Evolutionary conservation across 2,888 invertebrate genomes (phyloP), one percentile per base, ranked within the genome.

Genomic region (Congeria kusceri): DNA sequence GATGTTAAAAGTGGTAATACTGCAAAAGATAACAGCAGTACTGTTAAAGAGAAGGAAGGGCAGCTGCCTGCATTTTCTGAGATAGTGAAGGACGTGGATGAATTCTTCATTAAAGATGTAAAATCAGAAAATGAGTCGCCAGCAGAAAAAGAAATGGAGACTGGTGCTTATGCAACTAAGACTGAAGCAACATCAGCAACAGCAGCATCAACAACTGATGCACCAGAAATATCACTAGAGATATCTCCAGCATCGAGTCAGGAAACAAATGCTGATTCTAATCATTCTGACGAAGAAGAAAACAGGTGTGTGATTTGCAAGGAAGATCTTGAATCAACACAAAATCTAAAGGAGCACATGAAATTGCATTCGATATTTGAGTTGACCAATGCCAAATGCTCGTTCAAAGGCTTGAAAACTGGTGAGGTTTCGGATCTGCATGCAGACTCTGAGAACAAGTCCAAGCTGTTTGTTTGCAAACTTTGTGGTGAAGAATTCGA

Each of bases 401-500:
- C 20, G n/a, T 4, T 9, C 3, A 49, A 49, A 15, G 25, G 15
- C 64, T n/a, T 28, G 56, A 27, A 32, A 58, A 5, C 39, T 63
- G 18, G 25, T 56, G 28, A 63, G 39, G 27, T 28, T 47, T 3
- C 65, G 46, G 29, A 29, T 49, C 9, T 53, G 39, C 15, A 47
- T 49, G 25, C 53, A 23, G 53, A 53, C 11, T 20, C 23, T 20
- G 53, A 53, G 18, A 53, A 53, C 9, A 53, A 53, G 53, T 53
- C 53, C 11, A 69, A 69, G 28, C 32, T 72, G 20, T 73, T 65
- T 57, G 25, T 72, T 28, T 80, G 80, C 68, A 80, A 76, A 28
- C 27, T 80, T 28, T 80, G 80, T 61, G 39, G 58, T 25, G n/a
- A 25, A 13, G 68, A 56, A 11, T 80, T 76, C 49, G 65, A 61